Evolutionary conservation across 2,113 vertebrate species (phyloP).

Genomic region (Rhipidura dahli): DNA sequence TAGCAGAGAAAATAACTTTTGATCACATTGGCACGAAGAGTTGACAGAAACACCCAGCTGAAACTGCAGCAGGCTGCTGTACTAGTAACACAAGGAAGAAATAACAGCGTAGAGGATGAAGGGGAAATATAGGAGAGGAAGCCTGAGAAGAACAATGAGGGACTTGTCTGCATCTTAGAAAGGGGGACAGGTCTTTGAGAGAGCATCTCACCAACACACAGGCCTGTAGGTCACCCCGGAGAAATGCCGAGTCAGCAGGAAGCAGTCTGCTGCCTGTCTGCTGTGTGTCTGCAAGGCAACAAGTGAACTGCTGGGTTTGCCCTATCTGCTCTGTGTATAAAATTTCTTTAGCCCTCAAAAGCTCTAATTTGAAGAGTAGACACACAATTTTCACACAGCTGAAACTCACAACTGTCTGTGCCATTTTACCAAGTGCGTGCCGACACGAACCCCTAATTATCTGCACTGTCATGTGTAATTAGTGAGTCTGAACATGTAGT

Average conservation of each 20-base stretch:
- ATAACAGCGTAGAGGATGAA: background rate
- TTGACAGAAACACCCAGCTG: background rate
- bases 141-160: background rate
- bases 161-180: background rate
- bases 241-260: accelerated
- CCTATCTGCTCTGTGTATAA: background rate
- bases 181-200: background rate
- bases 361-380: background rate
- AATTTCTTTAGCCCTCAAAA: background rate
- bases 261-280: background rate
- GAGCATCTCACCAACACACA: background rate
- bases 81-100: background rate
- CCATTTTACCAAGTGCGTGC: background rate
- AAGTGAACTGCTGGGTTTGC: background rate
- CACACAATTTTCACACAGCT: background rate
- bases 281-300: background rate
- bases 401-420: background rate
- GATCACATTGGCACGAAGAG: background rate
- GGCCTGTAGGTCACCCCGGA: background rate
- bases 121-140: background rate
- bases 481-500: background rate
- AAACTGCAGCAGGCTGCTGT: background rate
- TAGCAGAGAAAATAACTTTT: background rate
- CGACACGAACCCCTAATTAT: background rate
- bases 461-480: conserved; percentile 12